These are phyloP conservation scores for Pituophis catenifer DNA, from an alignment of 2,113 vertebrate species.

Conservation along the genomic window DNA sequence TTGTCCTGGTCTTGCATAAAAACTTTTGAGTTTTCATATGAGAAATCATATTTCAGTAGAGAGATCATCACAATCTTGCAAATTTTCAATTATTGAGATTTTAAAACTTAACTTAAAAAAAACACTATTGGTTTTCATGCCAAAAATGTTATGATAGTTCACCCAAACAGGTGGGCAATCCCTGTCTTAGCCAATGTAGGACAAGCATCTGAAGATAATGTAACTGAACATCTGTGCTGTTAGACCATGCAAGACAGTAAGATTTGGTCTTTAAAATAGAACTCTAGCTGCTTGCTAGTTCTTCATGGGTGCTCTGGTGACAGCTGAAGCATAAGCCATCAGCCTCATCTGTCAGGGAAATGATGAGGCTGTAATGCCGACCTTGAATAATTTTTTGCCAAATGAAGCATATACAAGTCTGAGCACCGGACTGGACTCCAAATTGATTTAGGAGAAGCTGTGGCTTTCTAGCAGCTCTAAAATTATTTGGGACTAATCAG, in stretches of 20 bases:
- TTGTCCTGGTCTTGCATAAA: not conserved
- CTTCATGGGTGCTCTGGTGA: constrained; percentile 22
- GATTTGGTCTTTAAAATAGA: not conserved
- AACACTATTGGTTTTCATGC: not conserved
- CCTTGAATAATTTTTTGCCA: constrained; percentile 16
- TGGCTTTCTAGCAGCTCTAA: not conserved
- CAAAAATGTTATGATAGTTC: not conserved
- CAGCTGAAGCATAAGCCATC: constrained; percentile 7
- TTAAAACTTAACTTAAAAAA: not conserved
- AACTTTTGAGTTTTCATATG: not conserved
- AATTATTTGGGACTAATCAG: not conserved
- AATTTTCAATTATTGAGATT: not conserved
- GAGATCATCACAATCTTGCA: not conserved
- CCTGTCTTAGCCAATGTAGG: not conserved
- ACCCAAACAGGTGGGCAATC: not conserved
- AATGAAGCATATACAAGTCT: constrained; percentile 5
- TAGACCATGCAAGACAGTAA: not conserved
- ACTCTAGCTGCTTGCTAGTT: constrained; percentile 12
- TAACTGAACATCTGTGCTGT: not conserved
- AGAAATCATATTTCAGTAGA: not conserved
- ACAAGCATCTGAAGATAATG: not conserved
- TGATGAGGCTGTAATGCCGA: constrained; percentile 19
- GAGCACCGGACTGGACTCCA: not conserved
- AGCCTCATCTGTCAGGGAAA: constrained; percentile 16
- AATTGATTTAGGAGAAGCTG: not conserved